Percentiles rank a stretch among this genome's conserved stretches.
These are phyloP conservation scores for Mallotus villosus DNA, from an alignment of 2,797 vertebrate species.

Conservation along the genomic window DNA sequence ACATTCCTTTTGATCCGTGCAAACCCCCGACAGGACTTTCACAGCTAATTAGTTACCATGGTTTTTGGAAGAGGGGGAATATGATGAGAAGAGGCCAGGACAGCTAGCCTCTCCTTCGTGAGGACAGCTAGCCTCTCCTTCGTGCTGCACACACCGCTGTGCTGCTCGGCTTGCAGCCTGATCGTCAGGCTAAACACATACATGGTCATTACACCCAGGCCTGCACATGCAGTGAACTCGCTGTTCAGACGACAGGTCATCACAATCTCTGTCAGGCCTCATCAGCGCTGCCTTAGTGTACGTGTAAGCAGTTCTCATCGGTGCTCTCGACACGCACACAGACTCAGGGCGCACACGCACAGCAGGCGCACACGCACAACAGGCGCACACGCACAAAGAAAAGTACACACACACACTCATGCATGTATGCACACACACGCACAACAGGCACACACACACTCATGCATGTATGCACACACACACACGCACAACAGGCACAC, in stretches of 20 bases:
- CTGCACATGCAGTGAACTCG: not conserved
- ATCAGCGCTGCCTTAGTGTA: not conserved
- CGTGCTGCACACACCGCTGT: not conserved
- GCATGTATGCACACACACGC: not conserved
- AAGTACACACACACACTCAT: not conserved
- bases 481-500: not conserved
- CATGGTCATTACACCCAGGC: slow-evolving; percentile 18
- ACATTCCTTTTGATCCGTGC: slow-evolving; percentile 37
- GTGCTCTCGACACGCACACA: not conserved
- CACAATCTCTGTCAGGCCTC: not conserved
- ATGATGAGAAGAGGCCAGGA: not conserved
- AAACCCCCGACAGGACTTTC: slow-evolving; percentile 44
- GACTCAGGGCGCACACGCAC: too few relatives aligned
- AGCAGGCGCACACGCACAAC: not conserved
- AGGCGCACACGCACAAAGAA: not conserved
- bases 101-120: not conserved
- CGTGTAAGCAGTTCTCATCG: not conserved
- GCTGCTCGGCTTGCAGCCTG: not conserved
- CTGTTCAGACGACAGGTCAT: not conserved
- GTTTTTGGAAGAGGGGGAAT: slow-evolving; percentile 26
- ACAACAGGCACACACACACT: not conserved
- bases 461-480: not conserved
- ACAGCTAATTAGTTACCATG: slow-evolving; percentile 41
- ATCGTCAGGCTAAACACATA: slow-evolving; percentile 14
- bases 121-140: not conserved